A percentile compares a stretch with the other conserved stretches of the same genome.
Conservation (phyloP, 2,797 vertebrate genomes). For the Ptychobarbus kaznakovi region DNA sequence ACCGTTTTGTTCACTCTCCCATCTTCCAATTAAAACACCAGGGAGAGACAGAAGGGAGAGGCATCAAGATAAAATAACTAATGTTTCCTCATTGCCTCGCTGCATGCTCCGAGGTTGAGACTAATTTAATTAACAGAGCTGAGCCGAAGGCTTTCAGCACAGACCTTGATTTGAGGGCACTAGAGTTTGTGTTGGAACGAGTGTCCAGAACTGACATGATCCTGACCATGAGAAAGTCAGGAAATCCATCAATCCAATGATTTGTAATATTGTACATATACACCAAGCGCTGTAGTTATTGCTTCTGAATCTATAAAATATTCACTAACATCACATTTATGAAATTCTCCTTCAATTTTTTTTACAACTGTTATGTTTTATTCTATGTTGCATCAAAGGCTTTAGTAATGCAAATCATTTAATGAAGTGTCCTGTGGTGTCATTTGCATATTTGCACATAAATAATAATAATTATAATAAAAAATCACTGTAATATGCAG, state of each 20-base stretch:
- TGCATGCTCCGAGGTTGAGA: constrained; percentile 54
- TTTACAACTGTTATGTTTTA: background rate
- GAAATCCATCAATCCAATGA: constrained; percentile 52
- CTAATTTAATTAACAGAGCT: constrained; percentile 62
- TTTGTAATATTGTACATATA: background rate
- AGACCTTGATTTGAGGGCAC: constrained; percentile 37
- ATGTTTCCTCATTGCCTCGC: constrained; percentile 57
- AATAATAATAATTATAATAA: background rate
- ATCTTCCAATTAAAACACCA: constrained; percentile 43
- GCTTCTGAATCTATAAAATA: background rate
- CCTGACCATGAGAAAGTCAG: constrained; percentile 41
- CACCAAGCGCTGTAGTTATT: background rate
- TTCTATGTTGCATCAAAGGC: background rate
- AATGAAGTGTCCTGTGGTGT: background rate
- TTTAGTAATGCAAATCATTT: background rate
- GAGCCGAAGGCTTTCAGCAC: constrained; percentile 52
- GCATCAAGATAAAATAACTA: constrained; percentile 58
- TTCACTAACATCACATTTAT: background rate
- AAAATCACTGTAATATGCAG: background rate
- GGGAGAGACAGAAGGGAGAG: constrained; percentile 36
- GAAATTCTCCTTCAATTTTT: background rate
- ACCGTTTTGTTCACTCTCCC: constrained; percentile 30
- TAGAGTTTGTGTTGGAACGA: constrained; percentile 48
- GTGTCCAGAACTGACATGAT: constrained; percentile 26
- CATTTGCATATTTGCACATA: background rate